These are phyloP conservation scores for Clanis bilineata DNA, from an alignment of 2,888 invertebrate species.

Conservation along the genomic window DNA sequence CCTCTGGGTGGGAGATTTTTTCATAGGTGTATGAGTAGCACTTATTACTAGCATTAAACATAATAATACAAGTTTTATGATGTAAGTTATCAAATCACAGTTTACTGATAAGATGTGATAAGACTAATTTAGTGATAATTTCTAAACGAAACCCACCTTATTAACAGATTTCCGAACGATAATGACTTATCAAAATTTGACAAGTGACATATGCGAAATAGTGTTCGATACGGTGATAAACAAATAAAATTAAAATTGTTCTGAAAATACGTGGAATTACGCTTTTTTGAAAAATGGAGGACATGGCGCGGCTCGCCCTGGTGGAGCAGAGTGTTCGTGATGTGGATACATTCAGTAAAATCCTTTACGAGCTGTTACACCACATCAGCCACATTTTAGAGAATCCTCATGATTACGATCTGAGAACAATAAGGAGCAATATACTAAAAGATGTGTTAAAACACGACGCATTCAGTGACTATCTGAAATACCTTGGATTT, in stretches of 20 bases:
- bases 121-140: no score
- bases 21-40: no score
- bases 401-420: slow-evolving; percentile 61
- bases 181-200: slow-evolving; percentile 69
- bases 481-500: slow-evolving; percentile 71
- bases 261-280: background rate
- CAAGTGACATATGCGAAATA: slow-evolving; percentile 49
- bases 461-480: slow-evolving; percentile 55
- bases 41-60: no score
- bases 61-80: no score
- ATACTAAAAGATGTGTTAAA: slow-evolving; percentile 45
- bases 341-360: slow-evolving; percentile 51
- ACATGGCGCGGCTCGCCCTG: slow-evolving; percentile 70
- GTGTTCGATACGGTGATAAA: slow-evolving; percentile 24
- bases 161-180: slow-evolving; percentile 38
- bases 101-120: no score
- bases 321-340: slow-evolving; percentile 64
- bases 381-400: slow-evolving; percentile 61
- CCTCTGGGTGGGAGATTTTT: no score
- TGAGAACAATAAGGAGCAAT: slow-evolving; percentile 54
- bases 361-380: slow-evolving; percentile 58
- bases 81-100: no score
- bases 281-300: slow-evolving; percentile 57
- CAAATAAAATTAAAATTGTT: slow-evolving; percentile 15
- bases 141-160: background rate